Evolutionary conservation across 1,140 invertebrate genomes (phyloP), one percentile per base, ranked within the genome.

Genomic region (Halictus rubicundus): DNA sequence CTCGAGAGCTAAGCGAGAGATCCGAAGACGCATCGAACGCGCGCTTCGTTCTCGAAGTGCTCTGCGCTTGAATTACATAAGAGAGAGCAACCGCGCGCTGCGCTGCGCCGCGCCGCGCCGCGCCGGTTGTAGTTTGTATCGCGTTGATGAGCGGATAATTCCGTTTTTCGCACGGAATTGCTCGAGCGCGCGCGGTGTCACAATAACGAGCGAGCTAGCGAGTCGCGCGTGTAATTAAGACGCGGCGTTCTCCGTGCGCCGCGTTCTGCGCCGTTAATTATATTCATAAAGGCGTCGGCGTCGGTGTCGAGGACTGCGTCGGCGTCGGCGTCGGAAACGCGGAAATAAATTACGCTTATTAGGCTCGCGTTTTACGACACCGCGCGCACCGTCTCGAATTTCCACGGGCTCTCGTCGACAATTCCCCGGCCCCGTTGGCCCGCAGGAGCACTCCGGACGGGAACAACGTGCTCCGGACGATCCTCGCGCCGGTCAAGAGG

Each of bases 161-260:
- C 85, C 63, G 68, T 57, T 85, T 86, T 86, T 86, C 84, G 57
- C 84, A 86, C 83, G 84, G 37, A 82, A 81, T 82, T 86, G 80
- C 84, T 49, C 54, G 69, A 54, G 68, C 65, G 61, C 64, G 19
- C 54, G 52, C 37, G 74, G 59, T 85, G 83, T 82, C 74, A 82
- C 83, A 86, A 85, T 82, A 85, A 79, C 54, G 46, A 81, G 65
- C 54, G 39, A 39, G 73, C 64, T 63, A 66, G 68, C 64, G 39
- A 65, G 21, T 27, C 27, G 19, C 42, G 19, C 49, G 71, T 64
- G 71, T 79, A 86, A 85, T 86, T 86, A 86, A 86, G 80, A 79
- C 42, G 72, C 64, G 46, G 65, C 37, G 68, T 54, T 37, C 16
- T 5, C 14, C 16, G 49, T 19, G 14, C 0, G 12, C 12, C 46